Conservation (phyloP, 2,797 vertebrate species). For the Anomalospiza imberbis region DNA sequence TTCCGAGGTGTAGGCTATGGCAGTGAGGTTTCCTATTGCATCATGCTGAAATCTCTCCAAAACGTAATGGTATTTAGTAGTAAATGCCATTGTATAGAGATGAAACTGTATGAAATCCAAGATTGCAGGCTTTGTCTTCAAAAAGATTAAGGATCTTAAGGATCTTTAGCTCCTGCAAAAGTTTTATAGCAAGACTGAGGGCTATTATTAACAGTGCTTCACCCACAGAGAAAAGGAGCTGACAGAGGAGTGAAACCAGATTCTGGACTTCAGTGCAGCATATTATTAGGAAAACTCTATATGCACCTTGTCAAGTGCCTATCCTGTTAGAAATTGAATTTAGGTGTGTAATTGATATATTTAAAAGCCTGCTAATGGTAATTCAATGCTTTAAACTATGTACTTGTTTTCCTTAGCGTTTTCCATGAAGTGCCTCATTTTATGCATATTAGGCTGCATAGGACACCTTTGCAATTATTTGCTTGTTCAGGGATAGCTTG, state of each 20-base stretch:
- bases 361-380: constrained; percentile 30
- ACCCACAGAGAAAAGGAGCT: neutral
- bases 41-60: neutral
- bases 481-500: neutral
- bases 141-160: neutral
- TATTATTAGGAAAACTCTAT: neutral
- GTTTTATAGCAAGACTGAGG: neutral
- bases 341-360: constrained; percentile 10
- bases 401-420: neutral
- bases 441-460: neutral
- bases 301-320: neutral
- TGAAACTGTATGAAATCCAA: neutral
- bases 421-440: neutral
- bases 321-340: neutral
- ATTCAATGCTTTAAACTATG: neutral
- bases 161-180: neutral
- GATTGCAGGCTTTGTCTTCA: neutral
- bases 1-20: neutral
- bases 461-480: neutral
- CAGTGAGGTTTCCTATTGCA: constrained; percentile 1
- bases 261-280: neutral
- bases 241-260: constrained; percentile 25
- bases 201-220: neutral
- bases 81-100: neutral
- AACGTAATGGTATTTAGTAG: neutral